These are phyloP conservation scores for Halichoerus grypus DNA, from an alignment of 2,113 vertebrate species.

Conservation along the genomic window DNA sequence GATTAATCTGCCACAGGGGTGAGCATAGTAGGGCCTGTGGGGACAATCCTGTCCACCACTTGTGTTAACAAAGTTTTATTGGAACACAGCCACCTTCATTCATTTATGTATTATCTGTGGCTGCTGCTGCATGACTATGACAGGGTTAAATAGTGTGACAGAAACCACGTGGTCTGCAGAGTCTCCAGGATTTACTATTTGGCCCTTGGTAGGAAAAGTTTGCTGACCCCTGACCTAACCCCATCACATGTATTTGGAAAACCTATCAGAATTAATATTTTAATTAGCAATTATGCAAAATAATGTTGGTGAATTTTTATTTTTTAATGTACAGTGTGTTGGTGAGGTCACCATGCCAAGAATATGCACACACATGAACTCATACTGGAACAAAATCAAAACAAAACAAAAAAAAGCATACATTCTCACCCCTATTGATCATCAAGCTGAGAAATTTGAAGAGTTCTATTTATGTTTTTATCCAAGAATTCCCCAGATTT, in stretches of 20 bases:
- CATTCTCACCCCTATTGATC: neutral
- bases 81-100: neutral
- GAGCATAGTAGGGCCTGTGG: neutral
- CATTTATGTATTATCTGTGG: neutral
- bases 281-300: neutral
- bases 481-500: neutral
- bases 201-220: neutral
- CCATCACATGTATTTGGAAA: neutral
- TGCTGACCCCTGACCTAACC: neutral
- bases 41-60: neutral
- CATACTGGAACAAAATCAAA: neutral
- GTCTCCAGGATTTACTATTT: neutral
- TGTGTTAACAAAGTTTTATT: neutral
- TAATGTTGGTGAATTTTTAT: neutral
- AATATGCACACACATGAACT: neutral
- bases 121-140: neutral
- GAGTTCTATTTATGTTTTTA: slow-evolving; percentile 3
- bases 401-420: neutral
- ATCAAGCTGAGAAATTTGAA: neutral
- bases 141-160: neutral
- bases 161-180: neutral
- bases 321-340: neutral
- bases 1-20: neutral
- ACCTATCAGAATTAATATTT: neutral
- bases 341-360: neutral